These are phyloP conservation scores for Craniophora ligustri DNA, from an alignment of 2,888 invertebrate genomes.

Conservation along the genomic window DNA sequence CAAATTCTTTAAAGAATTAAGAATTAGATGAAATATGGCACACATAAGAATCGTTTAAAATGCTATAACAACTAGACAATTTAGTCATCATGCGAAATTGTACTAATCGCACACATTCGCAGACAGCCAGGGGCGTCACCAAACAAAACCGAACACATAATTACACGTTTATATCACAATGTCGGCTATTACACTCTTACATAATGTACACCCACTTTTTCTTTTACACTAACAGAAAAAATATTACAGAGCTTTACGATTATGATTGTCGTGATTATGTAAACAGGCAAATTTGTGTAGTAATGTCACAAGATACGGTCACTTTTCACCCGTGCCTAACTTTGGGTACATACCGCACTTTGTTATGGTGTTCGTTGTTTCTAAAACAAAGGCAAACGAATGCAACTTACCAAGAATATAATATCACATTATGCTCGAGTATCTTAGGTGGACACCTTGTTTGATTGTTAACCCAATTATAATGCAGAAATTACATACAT, in stretches of 20 bases:
- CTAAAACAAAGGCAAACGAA: too few relatives aligned
- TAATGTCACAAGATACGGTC: not conserved
- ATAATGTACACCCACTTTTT: conserved; percentile 49
- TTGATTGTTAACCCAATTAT: not conserved
- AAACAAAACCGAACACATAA: conserved; percentile 56
- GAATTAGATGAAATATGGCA: too few relatives aligned
- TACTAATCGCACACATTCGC: conserved; percentile 30
- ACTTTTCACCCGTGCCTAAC: too few relatives aligned
- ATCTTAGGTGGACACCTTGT: too few relatives aligned
- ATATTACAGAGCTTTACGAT: conserved; percentile 24
- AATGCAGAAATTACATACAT: not conserved
- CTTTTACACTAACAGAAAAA: conserved; percentile 47
- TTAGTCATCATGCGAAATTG: conserved; percentile 27
- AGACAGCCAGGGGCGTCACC: conserved; percentile 35
- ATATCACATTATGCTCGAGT: too few relatives aligned
- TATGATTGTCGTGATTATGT: conserved; percentile 39
- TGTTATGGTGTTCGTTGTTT: too few relatives aligned
- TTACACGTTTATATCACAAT: conserved; percentile 48
- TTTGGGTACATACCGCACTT: too few relatives aligned
- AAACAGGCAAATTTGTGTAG: conserved; percentile 20
- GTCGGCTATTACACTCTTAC: conserved; percentile 40
- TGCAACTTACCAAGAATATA: too few relatives aligned
- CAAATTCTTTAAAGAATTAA: too few relatives aligned
- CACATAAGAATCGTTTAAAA: not conserved
- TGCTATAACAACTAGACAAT: conserved; percentile 9